phyloP scores from a whole-genome alignment of 2,113 vertebrate genomes.

The Colossoma macropomum region DNA sequence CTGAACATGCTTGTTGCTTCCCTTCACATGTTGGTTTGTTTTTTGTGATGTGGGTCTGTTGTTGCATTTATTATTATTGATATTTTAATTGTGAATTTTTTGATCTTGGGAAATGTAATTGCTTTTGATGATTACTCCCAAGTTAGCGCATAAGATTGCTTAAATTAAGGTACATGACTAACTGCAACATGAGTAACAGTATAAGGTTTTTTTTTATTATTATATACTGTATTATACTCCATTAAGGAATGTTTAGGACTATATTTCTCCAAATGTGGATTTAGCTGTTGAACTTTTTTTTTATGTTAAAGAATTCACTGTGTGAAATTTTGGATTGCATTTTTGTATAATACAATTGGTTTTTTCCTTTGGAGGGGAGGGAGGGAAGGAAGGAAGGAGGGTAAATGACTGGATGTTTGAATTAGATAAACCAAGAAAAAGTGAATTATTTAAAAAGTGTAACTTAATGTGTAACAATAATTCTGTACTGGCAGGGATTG shows the following conservation, averaged over 20 bases:
- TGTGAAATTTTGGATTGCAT: conserved; percentile 71
- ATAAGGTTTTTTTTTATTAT: conserved; percentile 46
- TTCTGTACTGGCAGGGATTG: conserved; percentile 67
- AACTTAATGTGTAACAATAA: conserved; percentile 64
- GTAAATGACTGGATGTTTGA: conserved; percentile 60
- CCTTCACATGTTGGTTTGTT: conserved; percentile 36
- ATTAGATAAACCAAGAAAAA: conserved; percentile 55
- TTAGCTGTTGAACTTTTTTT: conserved; percentile 64
- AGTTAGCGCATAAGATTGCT: conserved; percentile 63
- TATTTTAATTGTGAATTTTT: conserved; percentile 52
- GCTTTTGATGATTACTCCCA: conserved; percentile 61
- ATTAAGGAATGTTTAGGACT: conserved; percentile 71
- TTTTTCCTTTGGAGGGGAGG: conserved; percentile 49
- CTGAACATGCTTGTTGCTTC: conserved; percentile 47
- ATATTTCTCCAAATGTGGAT: conserved; percentile 72
- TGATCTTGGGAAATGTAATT: conserved; percentile 60
- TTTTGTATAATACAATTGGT: conserved; percentile 73
- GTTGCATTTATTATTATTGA: conserved; percentile 20
- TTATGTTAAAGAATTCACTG: conserved; percentile 70
- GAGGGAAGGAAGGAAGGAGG: not conserved
- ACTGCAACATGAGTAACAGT: conserved; percentile 58
- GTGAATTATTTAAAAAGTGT: conserved; percentile 59
- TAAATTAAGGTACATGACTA: conserved; percentile 69
- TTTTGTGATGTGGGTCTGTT: conserved; percentile 41
- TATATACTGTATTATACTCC: conserved; percentile 71